Conservation (phyloP, 2,113 vertebrate genomes). For the Smithornis capensis region DNA sequence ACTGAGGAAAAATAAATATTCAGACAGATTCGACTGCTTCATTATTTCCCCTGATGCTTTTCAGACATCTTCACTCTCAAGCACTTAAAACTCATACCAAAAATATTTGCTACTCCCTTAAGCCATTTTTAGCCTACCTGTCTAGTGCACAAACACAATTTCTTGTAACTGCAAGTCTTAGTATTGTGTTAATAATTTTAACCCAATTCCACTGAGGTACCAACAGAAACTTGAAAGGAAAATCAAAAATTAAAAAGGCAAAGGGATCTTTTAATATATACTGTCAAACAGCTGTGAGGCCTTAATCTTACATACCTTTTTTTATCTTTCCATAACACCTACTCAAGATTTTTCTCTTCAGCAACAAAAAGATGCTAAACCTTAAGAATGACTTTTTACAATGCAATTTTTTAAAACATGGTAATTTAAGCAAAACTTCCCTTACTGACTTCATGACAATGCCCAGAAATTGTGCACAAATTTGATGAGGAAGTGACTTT, state of each 20-base stretch:
- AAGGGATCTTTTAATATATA: conserved; percentile 50
- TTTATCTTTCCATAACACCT: neutral
- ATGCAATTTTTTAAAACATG: neutral
- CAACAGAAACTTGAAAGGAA: conserved; percentile 55
- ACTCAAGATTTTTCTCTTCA: conserved; percentile 3
- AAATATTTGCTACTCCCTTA: conserved; percentile 16
- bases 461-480: neutral
- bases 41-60: conserved; percentile 26
- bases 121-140: conserved; percentile 64
- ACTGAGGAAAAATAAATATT: conserved; percentile 44
- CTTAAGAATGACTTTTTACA: neutral
- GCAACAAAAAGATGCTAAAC: conserved; percentile 7
- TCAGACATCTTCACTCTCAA: conserved; percentile 30
- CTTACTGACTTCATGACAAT: neutral
- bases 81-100: conserved; percentile 48
- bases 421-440: neutral
- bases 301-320: conserved; percentile 26
- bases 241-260: conserved; percentile 55
- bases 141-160: conserved; percentile 18
- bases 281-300: conserved; percentile 36
- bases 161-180: neutral
- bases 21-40: conserved; percentile 1
- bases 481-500: neutral
- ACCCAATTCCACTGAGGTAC: conserved; percentile 5
- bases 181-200: conserved; percentile 49